phyloP scores from a whole-genome alignment of 2,888 invertebrate genomes.

The Cephus rjabovi region DNA sequence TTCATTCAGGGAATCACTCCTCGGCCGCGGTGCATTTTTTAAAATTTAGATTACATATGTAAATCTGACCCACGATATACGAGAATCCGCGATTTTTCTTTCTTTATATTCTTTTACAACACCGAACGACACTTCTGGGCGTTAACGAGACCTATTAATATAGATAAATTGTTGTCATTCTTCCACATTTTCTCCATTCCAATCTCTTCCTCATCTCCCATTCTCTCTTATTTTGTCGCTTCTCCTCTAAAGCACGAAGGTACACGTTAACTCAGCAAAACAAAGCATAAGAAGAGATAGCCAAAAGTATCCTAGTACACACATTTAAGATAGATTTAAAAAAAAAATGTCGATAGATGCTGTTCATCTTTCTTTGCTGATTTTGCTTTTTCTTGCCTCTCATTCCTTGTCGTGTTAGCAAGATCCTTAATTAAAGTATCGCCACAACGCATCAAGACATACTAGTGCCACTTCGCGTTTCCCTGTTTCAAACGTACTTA shows the following conservation, averaged over 20 bases:
- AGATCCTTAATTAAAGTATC: not conserved
- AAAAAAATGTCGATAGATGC: not conserved
- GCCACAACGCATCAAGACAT: not conserved
- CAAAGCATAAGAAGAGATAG: not conserved
- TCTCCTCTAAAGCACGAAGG: not conserved
- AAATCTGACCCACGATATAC: constrained; percentile 5
- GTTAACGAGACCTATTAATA: constrained; percentile 4
- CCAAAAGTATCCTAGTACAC: not conserved
- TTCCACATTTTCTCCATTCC: constrained; percentile 5
- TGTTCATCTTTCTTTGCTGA: not conserved
- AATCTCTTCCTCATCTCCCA: constrained; percentile 4
- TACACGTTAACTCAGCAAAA: not conserved
- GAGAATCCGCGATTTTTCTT: not conserved
- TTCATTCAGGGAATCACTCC: not conserved
- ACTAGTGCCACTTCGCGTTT: not conserved
- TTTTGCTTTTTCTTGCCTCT: not conserved
- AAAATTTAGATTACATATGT: constrained; percentile 14
- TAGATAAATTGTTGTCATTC: constrained; percentile 10
- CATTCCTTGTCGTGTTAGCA: not conserved
- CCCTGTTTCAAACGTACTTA: not conserved
- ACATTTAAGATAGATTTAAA: not conserved
- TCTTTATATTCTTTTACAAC: constrained; percentile 13
- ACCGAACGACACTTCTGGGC: constrained; percentile 9
- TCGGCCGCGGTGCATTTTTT: not conserved
- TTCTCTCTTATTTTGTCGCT: constrained; percentile 8